Conservation (phyloP, 1,140 invertebrate genomes). For the Drosophila pseudoobscura region DNA sequence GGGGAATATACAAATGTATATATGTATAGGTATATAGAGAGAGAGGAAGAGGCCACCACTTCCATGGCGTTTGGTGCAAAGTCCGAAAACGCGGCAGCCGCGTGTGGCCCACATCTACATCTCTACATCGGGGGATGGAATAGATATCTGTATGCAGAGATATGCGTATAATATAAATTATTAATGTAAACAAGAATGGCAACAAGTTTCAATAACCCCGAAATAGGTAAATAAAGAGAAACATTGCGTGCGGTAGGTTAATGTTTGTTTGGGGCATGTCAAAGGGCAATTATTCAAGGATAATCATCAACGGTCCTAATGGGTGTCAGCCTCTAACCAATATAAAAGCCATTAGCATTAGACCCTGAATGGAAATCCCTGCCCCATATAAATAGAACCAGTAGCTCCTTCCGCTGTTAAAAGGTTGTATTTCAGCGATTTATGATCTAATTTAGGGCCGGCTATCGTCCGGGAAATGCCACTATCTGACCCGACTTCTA, state of each 20-base stretch:
- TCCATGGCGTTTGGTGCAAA: slow-evolving; percentile 61
- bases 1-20: not conserved
- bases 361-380: too few species aligned
- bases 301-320: slow-evolving; percentile 40
- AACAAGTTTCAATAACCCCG: slow-evolving; percentile 76
- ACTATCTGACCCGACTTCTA: slow-evolving; percentile 47
- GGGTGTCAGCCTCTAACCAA: slow-evolving; percentile 37
- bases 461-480: slow-evolving; percentile 32
- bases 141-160: slow-evolving; percentile 11
- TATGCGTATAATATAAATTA: slow-evolving; percentile 38
- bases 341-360: slow-evolving; percentile 27
- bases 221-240: slow-evolving; percentile 47
- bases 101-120: slow-evolving; percentile 37
- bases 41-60: not conserved
- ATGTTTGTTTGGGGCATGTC: slow-evolving; percentile 29
- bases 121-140: not conserved
- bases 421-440: slow-evolving; percentile 41
- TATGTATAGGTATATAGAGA: not conserved
- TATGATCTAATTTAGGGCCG: slow-evolving; percentile 38
- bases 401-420: slow-evolving; percentile 29
- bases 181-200: slow-evolving; percentile 63
- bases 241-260: slow-evolving; percentile 57
- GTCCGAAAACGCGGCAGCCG: slow-evolving; percentile 39
- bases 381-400: not conserved
- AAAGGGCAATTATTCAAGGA: slow-evolving; percentile 10